A percentile compares a stretch with the other conserved stretches of the same genome.
Evolutionary conservation across 1,140 invertebrate species (phyloP).

Genomic region (Pristionchus pacificus): DNA sequence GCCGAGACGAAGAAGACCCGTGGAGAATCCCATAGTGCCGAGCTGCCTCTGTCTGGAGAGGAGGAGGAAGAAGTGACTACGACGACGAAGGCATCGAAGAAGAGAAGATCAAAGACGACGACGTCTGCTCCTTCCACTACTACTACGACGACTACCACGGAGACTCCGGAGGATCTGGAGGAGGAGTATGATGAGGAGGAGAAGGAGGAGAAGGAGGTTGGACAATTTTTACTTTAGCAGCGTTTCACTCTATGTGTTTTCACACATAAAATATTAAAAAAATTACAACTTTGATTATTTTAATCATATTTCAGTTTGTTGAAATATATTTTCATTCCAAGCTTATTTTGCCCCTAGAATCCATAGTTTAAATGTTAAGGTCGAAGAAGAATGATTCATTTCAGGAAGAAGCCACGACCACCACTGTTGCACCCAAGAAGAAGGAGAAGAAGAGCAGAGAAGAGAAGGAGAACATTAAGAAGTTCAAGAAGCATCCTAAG

Average conservation of each 20-base stretch:
- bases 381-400: too few relatives aligned
- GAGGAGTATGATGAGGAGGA: neutral
- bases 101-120: conserved; percentile 15
- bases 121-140: conserved; percentile 6
- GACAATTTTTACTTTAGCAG: neutral
- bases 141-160: conserved; percentile 26
- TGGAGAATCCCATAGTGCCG: too few relatives aligned
- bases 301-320: too few relatives aligned
- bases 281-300: too few relatives aligned
- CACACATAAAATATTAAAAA: too few relatives aligned
- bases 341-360: too few relatives aligned
- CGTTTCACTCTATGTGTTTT: too few relatives aligned
- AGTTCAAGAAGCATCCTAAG: conserved; percentile 20
- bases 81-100: conserved; percentile 9
- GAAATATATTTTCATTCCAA: too few relatives aligned
- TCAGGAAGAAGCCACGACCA: too few relatives aligned
- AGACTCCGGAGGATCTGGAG: conserved; percentile 3
- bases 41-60: too few relatives aligned
- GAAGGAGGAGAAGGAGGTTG: neutral
- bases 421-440: conserved; percentile 2
- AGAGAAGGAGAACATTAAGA: conserved; percentile 5
- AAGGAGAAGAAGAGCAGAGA: neutral
- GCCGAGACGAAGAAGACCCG: too few relatives aligned
- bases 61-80: neutral
- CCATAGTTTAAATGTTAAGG: too few relatives aligned